phyloP scores from a whole-genome alignment of 2,888 invertebrate genomes.

The Noctua comes region DNA sequence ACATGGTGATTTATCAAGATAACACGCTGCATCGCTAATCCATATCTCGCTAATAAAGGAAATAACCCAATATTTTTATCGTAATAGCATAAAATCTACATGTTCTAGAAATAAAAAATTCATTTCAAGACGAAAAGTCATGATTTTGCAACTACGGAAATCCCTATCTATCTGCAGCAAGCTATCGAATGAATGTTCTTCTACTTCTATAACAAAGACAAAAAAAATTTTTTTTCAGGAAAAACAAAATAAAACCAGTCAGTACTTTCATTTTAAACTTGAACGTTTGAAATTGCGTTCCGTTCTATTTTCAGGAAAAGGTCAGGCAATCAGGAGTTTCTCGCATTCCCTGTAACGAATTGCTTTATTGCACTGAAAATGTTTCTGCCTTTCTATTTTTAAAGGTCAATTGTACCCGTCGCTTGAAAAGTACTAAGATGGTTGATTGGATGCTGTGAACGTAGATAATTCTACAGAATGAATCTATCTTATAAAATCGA shows the following conservation, averaged over 20 bases:
- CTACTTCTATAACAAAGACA: not conserved
- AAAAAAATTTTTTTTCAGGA: not conserved
- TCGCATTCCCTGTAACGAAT: constrained; percentile 20
- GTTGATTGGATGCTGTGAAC: not conserved
- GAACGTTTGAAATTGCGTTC: constrained; percentile 38
- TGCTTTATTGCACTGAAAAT: constrained; percentile 16
- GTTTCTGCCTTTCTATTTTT: not conserved
- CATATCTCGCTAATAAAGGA: constrained; percentile 27
- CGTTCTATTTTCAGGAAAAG: constrained; percentile 44
- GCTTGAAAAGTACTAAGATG: not conserved
- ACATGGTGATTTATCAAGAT: constrained; percentile 48
- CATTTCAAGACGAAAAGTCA: no score
- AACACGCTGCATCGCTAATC: constrained; percentile 22
- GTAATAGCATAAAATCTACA: not conserved
- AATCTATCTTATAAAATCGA: not conserved
- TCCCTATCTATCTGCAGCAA: not conserved
- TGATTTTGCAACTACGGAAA: not conserved
- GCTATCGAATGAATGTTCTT: not conserved
- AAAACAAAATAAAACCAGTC: not conserved
- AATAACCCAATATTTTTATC: constrained; percentile 23
- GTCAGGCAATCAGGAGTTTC: constrained; percentile 36
- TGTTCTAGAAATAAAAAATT: not conserved
- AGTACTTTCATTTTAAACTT: constrained; percentile 19
- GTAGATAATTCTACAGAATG: not conserved
- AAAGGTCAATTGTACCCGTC: constrained; percentile 40